phyloP scores from a whole-genome alignment of 2,888 invertebrate genomes.

The Eledone cirrhosa region DNA sequence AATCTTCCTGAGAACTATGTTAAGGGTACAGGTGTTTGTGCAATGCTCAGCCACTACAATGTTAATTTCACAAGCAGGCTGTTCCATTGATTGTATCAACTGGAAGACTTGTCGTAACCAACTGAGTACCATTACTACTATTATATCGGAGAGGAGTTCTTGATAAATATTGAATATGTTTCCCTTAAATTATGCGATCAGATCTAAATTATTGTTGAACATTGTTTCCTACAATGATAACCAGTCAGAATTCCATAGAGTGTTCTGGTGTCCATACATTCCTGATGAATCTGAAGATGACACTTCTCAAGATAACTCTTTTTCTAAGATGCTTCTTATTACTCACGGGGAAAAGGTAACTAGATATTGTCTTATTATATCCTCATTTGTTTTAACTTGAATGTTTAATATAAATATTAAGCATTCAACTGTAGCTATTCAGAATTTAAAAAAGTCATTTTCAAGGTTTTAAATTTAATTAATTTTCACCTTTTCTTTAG shows the following conservation, averaged over 20 bases:
- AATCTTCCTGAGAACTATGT: no score
- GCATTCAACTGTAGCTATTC: no score
- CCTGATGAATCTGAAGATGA: constrained; percentile 70
- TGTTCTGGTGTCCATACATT: constrained; percentile 94
- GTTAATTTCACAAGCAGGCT: no score
- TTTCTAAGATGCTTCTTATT: constrained; percentile 78
- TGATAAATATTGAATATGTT: neutral
- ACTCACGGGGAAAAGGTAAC: constrained; percentile 75
- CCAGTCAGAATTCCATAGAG: constrained; percentile 72
- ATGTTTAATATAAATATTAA: no score
- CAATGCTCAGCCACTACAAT: no score
- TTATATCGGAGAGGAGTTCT: no score
- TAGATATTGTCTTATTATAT: neutral
- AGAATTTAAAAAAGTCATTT: no score
- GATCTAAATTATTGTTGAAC: constrained; percentile 43
- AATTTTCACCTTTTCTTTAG: constrained; percentile 53
- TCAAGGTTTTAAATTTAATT: neutral
- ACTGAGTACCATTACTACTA: no score
- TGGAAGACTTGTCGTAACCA: no score
- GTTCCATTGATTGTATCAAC: no score
- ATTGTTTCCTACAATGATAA: constrained; percentile 51
- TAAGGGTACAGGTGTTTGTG: no score
- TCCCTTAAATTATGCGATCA: neutral
- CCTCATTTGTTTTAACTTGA: neutral
- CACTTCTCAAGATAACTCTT: constrained; percentile 67